Evolutionary conservation across 2,888 invertebrate genomes (phyloP), one percentile per base, ranked within the genome.

Genomic region (Cryptus viduatorius): DNA sequence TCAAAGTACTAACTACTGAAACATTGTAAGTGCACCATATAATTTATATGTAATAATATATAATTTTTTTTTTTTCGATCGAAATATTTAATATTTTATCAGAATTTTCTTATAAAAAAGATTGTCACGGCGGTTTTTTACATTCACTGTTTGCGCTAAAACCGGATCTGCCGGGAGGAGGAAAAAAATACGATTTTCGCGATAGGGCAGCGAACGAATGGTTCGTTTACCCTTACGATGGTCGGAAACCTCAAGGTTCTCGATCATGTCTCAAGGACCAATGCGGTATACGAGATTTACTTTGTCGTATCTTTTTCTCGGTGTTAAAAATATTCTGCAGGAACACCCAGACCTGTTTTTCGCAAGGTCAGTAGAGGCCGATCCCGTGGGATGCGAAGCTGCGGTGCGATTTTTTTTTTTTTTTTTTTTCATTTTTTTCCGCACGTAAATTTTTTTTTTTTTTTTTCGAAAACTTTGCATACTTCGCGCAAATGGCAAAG

Each of bases 1-100:
- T 61, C 14, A 29, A 31, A 61, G 7, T 4, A 31, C 29, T 29
- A 31, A n/a, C 5, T 31, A 29, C 12, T 14, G 61, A 31, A 61
- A 61, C 61, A 61, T 14, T 61, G 61, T 61, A 61, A 5, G n/a
- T 14, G 61, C 5, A 61, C 14, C 7, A 31, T 61, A 31, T 59
- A 24, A 59, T 59, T 59, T 59, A 7, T 59, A 56, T 14, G 12
- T 1, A 29, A 59, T 59, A 59, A 24, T 29, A 12, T 24, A 56
- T 3, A 1, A 16, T 53, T 53, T 53, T 4, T 12, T 24, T 59
- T 59, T 12, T 29, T 1, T 59, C 10, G 37, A 2, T 2, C 8
- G 0, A 37, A 37, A 37, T 37, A 8, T 7, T 37, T 8, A 37
- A 37, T 37, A 7, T 37, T 37, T 37, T 37, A 4, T 5, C 1